These are phyloP conservation scores for Callospermophilus lateralis DNA, from an alignment of 2,113 vertebrate genomes.

Conservation along the genomic window DNA sequence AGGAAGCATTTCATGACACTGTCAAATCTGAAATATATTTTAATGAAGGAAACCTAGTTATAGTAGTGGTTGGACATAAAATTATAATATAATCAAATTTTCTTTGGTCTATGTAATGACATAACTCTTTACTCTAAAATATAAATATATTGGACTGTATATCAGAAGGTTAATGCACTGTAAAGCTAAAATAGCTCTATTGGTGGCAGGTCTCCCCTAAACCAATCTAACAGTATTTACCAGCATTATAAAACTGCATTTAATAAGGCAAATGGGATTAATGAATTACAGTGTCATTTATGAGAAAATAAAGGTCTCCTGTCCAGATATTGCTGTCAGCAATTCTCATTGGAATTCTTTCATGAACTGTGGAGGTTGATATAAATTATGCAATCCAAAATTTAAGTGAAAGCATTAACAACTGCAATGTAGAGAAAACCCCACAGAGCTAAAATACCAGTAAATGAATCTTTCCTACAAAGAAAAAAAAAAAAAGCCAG, in stretches of 20 bases:
- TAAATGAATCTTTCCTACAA: constrained; percentile 85
- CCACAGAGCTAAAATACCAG: constrained; percentile 76
- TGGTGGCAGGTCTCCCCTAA: neutral
- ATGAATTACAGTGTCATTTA: neutral
- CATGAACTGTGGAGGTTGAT: constrained; percentile 45
- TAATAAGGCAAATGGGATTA: constrained; percentile 45
- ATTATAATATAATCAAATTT: constrained; percentile 1
- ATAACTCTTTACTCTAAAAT: neutral
- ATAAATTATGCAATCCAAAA: constrained; percentile 69
- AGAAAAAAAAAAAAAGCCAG: constrained; percentile 82
- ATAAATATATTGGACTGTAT: neutral
- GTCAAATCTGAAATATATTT: neutral
- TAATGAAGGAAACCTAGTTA: neutral
- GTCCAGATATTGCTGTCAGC: constrained; percentile 48
- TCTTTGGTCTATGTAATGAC: neutral
- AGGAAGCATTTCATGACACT: neutral
- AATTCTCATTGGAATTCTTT: constrained; percentile 64
- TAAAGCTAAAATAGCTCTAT: neutral
- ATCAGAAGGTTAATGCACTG: neutral
- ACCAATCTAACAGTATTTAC: constrained; percentile 14
- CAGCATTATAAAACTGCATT: constrained; percentile 10
- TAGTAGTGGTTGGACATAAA: neutral
- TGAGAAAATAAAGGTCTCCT: constrained; percentile 71
- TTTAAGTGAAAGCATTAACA: constrained; percentile 73
- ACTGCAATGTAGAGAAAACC: constrained; percentile 32